Base-by-base conservation (phyloP, 2,888 invertebrate species). In the Phymatocera aterrima region DNA sequence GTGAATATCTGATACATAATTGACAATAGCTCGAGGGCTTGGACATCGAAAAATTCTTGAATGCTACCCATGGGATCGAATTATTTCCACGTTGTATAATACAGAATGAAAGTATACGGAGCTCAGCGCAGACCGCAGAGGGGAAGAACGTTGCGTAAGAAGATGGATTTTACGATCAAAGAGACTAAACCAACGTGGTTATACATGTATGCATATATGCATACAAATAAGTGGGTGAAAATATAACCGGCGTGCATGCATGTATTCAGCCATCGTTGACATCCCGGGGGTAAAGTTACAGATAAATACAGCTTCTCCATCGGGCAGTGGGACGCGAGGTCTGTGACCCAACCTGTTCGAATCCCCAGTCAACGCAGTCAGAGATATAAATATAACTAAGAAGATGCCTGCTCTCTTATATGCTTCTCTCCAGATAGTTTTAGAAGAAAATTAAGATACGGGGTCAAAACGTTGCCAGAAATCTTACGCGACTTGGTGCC, bases 391-490 rank as follows among this genome's bases (percentile, higher is more conserved):
- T 75, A 75, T 75, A 75, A 75, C 54, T 34, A 60, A 21, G 75
- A 75, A 75, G 72, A 51, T 21, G 74, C 74, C 54, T 43, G 40
- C 48, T 46, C 46, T 43, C 28, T 18, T 31, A 18, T 51, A 6
- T 18, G 5, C n/a, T 37, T 64, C 3, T n/a, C 34, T 75, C 75
- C 75, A 75, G 40, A 15, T 72, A 75, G 60, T 60, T 75, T 75
- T 57, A 60, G 60, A 40, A 10, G 75, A 60, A 75, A 57, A 75
- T 75, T 54, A 28, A 54, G 75, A 75, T 75, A 48, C n/a, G 57
- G 75, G 57, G 75, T 75, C 75, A 75, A 57, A 72, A 15, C 68
- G 28, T 75, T 75, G 75, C 75, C 75, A 75, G 75, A 57, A 75
- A 75, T 75, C 75, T 37, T 43, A 24, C n/a, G 24, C 57, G 75